Percentiles rank a stretch among this genome's conserved stretches.
These are phyloP conservation scores for Andricus curvator DNA, from an alignment of 2,888 invertebrate species.

Conservation along the genomic window DNA sequence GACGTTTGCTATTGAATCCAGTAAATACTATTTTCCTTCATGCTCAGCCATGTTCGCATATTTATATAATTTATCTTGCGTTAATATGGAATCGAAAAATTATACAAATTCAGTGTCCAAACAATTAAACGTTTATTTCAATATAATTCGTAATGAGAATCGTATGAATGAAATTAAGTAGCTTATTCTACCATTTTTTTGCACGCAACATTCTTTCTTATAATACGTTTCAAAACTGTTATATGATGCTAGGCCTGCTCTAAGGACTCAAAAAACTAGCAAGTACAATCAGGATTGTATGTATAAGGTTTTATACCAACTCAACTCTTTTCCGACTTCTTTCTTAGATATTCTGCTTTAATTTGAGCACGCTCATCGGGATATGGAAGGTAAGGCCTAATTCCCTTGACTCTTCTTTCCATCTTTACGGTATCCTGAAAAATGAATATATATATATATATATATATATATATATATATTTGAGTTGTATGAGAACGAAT, in stretches of 20 bases:
- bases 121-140: no score
- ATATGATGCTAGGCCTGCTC: neutral
- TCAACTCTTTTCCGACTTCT: neutral
- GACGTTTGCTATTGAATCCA: no score
- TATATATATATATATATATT: neutral
- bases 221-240: no score
- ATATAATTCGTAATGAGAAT: no score
- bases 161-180: no score
- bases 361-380: slow-evolving; percentile 9
- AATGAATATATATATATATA: neutral
- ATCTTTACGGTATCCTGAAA: neutral
- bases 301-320: neutral
- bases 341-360: slow-evolving; percentile 9
- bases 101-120: no score
- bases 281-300: neutral
- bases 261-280: neutral
- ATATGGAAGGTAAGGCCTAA: slow-evolving; percentile 9
- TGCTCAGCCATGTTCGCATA: no score
- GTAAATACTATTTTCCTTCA: no score
- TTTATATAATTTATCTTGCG: no score
- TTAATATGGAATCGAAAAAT: no score
- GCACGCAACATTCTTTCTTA: no score
- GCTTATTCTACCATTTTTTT: no score
- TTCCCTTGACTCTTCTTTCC: slow-evolving; percentile 17
- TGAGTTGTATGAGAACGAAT: neutral